Evolutionary conservation across 2,113 vertebrate genomes (phyloP), one percentile per base, ranked within the genome.

Genomic region (Bubalus kerabau): DNA sequence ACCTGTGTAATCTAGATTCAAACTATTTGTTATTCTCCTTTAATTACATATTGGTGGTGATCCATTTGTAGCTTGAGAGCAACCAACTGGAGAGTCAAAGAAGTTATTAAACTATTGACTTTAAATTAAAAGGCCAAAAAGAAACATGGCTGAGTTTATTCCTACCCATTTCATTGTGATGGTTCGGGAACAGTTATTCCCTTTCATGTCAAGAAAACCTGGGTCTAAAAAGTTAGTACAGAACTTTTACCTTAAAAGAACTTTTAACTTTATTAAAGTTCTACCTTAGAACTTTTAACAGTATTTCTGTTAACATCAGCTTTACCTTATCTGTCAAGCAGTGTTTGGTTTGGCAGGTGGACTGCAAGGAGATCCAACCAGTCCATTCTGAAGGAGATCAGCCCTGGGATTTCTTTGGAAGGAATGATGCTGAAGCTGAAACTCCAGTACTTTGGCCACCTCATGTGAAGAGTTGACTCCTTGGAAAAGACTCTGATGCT

Each of bases 31-130:
- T 93, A 87, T 97, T 97, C 83, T 97, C 93, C 71, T 97, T 95
- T 98, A 97, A 97, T 98, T 95, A 95, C 57, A 67, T 85, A 62
- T 62, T 76, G 93, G 91, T 96, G 56, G 93, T 74, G 56, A 54
- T 86, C 87, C 88, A 93, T 97, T 92, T 98, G 74, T 48, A 76
- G 81, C 43, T 13, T 16, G 30, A 94, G 64, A 92, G 81, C 94
- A 97, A 93, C 86, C 89, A 90, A 36, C 88, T 97, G 91, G 82
- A 97, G 94, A 98, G 28, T 93, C 89, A 90, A 89, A 97, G 81
- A 87, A 89, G 90, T 95, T 95, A 90, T 98, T 98, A 97, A 96
- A 98, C 95, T 96, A 97, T 78, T 93, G 76, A 95, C 95, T 98
- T 96, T 93, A 97, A 94, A 95, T 97, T 96, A 96, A 86, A 97